Evolutionary conservation across 2,113 vertebrate genomes (phyloP).

Genomic region (Ellobius talpinus): DNA sequence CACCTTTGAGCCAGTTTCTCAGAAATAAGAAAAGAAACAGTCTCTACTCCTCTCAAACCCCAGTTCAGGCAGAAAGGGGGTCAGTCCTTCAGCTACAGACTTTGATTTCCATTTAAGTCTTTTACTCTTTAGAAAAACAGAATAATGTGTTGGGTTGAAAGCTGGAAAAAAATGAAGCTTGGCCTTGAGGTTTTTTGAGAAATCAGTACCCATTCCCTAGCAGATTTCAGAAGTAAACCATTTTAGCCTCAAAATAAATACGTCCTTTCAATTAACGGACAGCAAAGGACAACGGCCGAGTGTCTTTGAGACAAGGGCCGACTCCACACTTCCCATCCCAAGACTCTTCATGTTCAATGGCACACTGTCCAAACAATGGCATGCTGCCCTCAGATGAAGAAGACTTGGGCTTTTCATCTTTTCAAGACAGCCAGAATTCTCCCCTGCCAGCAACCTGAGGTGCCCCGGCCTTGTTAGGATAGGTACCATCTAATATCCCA

Average conservation of each 20-base stretch:
- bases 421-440: slow-evolving; percentile 69
- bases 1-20: slow-evolving; percentile 74
- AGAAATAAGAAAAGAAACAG: slow-evolving; percentile 51
- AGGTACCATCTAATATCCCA: neutral
- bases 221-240: slow-evolving; percentile 70
- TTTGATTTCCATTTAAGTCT: slow-evolving; percentile 78
- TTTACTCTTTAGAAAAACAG: slow-evolving; percentile 68
- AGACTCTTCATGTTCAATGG: slow-evolving; percentile 59
- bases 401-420: slow-evolving; percentile 55
- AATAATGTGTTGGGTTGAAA: slow-evolving; percentile 66
- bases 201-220: slow-evolving; percentile 48
- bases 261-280: slow-evolving; percentile 71
- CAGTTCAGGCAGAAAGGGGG: slow-evolving; percentile 30
- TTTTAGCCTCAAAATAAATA: slow-evolving; percentile 60
- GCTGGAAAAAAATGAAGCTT: slow-evolving; percentile 66
- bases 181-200: slow-evolving; percentile 75
- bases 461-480: slow-evolving; percentile 27
- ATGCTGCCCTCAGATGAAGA: slow-evolving; percentile 63
- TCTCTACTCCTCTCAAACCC: neutral
- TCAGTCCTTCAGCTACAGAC: neutral
- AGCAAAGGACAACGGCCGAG: slow-evolving; percentile 43
- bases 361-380: slow-evolving; percentile 50
- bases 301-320: slow-evolving; percentile 51
- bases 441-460: slow-evolving; percentile 61
- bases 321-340: slow-evolving; percentile 55